phyloP scores from a whole-genome alignment of 2,797 vertebrate species.

The Antennarius maculatus region DNA sequence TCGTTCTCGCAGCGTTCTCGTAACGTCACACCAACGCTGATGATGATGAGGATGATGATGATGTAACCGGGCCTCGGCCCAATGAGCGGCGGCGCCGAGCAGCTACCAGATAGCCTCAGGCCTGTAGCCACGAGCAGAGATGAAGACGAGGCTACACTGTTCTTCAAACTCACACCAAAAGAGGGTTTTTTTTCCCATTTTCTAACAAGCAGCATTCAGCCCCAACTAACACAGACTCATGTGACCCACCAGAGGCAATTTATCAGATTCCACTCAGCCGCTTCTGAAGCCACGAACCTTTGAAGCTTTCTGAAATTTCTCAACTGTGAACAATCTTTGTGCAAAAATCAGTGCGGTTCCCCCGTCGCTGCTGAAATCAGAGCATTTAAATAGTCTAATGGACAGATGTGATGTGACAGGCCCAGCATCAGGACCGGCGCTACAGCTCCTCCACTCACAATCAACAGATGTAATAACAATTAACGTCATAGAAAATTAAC shows the following conservation, averaged over 20 bases:
- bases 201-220: too few relatives aligned
- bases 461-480: constrained; percentile 1
- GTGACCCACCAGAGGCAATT: too few relatives aligned
- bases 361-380: neutral
- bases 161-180: too few relatives aligned
- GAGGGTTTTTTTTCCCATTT: too few relatives aligned
- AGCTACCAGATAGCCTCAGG: neutral
- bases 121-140: neutral
- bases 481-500: neutral
- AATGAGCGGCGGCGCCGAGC: neutral
- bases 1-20: too few relatives aligned
- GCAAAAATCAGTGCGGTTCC: too few relatives aligned
- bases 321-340: neutral
- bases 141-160: neutral
- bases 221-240: too few relatives aligned
- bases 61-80: neutral
- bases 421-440: too few relatives aligned
- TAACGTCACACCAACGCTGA: neutral
- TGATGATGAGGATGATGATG: neutral
- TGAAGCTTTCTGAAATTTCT: too few relatives aligned
- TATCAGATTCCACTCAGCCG: neutral
- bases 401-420: constrained; percentile 3
- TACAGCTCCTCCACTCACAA: neutral
- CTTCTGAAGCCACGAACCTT: neutral
- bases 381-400: neutral